phyloP scores from a whole-genome alignment of 2,797 vertebrate species.

The Toxotes lorentzi region DNA sequence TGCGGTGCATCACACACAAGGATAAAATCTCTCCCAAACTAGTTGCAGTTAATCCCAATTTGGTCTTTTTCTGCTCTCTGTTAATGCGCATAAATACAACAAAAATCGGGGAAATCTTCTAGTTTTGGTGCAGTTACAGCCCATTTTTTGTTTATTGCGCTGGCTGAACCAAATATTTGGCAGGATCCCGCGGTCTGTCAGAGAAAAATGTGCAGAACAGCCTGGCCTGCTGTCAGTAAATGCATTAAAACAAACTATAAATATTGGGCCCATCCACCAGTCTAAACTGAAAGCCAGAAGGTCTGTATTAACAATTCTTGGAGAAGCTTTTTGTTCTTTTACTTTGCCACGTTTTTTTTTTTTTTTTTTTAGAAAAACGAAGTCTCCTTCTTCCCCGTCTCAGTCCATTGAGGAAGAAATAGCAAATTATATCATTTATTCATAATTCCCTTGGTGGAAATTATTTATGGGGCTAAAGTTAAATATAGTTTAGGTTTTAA shows the following conservation, averaged over 20 bases:
- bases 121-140: slow-evolving; percentile 42
- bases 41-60: background rate
- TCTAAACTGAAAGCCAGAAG: slow-evolving; percentile 53
- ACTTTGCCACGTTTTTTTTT: slow-evolving; percentile 31
- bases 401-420: background rate
- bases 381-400: background rate
- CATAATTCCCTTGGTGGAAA: background rate
- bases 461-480: background rate
- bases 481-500: background rate
- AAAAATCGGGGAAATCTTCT: background rate
- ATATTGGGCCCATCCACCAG: slow-evolving; percentile 51
- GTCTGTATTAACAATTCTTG: slow-evolving; percentile 41
- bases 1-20: background rate
- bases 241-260: slow-evolving; percentile 71
- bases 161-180: slow-evolving; percentile 64
- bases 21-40: background rate
- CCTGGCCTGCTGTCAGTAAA: slow-evolving; percentile 69
- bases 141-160: slow-evolving; percentile 47
- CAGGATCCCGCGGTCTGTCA: slow-evolving; percentile 64
- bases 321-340: slow-evolving; percentile 34
- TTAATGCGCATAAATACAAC: background rate
- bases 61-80: background rate
- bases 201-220: slow-evolving; percentile 69
- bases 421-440: background rate
- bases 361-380: slow-evolving; percentile 19